Conservation (phyloP, 1,140 invertebrate genomes). For the roundworm (Caenorhabditis elegans) region WBcel235 BX284605.5:2393001-2393500, state of each 20-base stretch:
- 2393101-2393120: conserved; percentile 7
- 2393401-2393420: too few relatives aligned
- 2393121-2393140: conserved; percentile 18
- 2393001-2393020: conserved; percentile 5
- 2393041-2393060: conserved; percentile 19
- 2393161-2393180: neutral
- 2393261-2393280: neutral
- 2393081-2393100: conserved; percentile 24
- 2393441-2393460: too few relatives aligned
- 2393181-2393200: too few relatives aligned
- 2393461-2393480: neutral
- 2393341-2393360: neutral
- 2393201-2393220: neutral
- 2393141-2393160: conserved; percentile 32
- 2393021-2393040: neutral
- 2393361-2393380: neutral
- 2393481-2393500: neutral
- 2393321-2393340: neutral
- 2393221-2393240: conserved; percentile 39
- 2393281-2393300: conserved; percentile 25
- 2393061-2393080: conserved; percentile 11
- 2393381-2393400: too few relatives aligned
- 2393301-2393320: conserved; percentile 33
- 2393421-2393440: too few relatives aligned
- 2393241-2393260: neutral